Conservation (phyloP, 2,888 invertebrate species). For the Margaritifera margaritifera region DNA sequence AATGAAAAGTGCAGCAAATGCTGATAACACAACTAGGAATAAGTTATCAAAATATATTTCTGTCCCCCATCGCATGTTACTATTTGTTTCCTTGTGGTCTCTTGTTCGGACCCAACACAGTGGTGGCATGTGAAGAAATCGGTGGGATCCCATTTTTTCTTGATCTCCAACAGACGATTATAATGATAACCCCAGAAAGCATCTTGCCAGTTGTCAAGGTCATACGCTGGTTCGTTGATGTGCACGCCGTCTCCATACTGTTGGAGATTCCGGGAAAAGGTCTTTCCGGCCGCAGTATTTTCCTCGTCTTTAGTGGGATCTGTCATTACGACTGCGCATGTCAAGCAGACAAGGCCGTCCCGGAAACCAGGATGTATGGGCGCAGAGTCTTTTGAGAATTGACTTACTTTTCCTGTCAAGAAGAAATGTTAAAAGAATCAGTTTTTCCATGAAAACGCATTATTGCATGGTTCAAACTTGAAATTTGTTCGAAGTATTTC, state of each 20-base stretch:
- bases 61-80: not conserved
- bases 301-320: slow-evolving; percentile 8
- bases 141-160: slow-evolving; percentile 43
- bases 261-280: slow-evolving; percentile 15
- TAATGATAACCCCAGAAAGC: slow-evolving; percentile 51
- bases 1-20: too few relatives aligned
- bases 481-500: too few relatives aligned
- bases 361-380: slow-evolving; percentile 25
- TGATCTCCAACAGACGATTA: slow-evolving; percentile 37
- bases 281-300: slow-evolving; percentile 11
- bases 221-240: slow-evolving; percentile 47
- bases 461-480: too few relatives aligned
- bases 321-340: slow-evolving; percentile 24
- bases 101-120: slow-evolving; percentile 50
- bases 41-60: too few relatives aligned
- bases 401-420: slow-evolving; percentile 29
- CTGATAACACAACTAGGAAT: too few relatives aligned
- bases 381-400: slow-evolving; percentile 13
- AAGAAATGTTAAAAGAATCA: not conserved
- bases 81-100: too few relatives aligned
- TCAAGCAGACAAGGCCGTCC: slow-evolving; percentile 20
- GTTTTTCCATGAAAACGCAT: too few relatives aligned
- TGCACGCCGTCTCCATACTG: slow-evolving; percentile 42
- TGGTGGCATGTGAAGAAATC: slow-evolving; percentile 49
- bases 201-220: slow-evolving; percentile 46